Conservation (phyloP, 2,888 invertebrate genomes). For the Platycnemis pennipes region DNA sequence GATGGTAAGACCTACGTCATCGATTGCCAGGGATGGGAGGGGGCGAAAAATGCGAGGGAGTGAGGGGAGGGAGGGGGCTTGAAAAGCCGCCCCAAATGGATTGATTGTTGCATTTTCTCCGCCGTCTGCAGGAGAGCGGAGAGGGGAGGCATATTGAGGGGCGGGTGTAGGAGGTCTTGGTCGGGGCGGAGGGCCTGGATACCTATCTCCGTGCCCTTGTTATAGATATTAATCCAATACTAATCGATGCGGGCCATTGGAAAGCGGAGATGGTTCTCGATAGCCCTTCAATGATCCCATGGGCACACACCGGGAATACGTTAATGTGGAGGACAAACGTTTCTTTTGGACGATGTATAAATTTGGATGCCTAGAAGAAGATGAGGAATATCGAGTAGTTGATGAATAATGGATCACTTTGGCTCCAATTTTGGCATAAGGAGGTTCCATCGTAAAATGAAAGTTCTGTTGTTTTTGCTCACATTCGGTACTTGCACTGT, state of each 20-base stretch:
- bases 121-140: not conserved
- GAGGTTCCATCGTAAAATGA: too few relatives aligned
- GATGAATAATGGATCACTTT: too few relatives aligned
- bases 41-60: not conserved
- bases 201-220: not conserved
- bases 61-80: not conserved
- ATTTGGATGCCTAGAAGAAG: too few relatives aligned
- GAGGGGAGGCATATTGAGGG: not conserved
- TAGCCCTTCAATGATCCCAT: not conserved
- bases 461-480: too few relatives aligned
- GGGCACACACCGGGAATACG: too few relatives aligned
- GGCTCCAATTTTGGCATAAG: too few relatives aligned
- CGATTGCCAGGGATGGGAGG: not conserved
- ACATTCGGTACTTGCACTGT: too few relatives aligned
- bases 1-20: not conserved
- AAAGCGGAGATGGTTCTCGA: not conserved
- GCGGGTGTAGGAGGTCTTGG: too few relatives aligned
- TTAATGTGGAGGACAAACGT: too few relatives aligned
- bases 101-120: not conserved
- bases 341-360: too few relatives aligned
- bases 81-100: not conserved
- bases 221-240: constrained; percentile 18
- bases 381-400: too few relatives aligned
- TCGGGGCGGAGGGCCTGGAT: too few relatives aligned
- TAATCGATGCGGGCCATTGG: not conserved